These are phyloP conservation scores for Galemys pyrenaicus DNA, from an alignment of 2,113 vertebrate genomes.

Conservation along the genomic window DNA sequence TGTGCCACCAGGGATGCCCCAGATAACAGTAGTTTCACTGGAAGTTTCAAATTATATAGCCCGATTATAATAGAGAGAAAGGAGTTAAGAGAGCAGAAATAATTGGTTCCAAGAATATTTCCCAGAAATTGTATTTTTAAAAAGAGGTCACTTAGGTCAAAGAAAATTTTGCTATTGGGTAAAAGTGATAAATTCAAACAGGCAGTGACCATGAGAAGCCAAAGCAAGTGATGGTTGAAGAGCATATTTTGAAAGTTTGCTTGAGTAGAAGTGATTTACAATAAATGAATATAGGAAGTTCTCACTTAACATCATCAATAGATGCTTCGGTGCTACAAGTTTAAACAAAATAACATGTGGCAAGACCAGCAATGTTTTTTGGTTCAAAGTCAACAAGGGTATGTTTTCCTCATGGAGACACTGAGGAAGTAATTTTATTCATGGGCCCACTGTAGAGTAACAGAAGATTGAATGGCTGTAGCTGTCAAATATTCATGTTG, in stretches of 20 bases:
- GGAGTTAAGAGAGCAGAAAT: background rate
- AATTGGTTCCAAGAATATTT: background rate
- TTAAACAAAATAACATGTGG: too few species aligned
- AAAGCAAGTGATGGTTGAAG: background rate
- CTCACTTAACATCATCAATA: too few species aligned
- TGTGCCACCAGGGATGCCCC: too few species aligned
- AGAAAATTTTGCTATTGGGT: background rate
- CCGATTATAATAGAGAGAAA: background rate
- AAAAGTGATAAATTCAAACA: background rate
- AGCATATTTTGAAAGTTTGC: background rate
- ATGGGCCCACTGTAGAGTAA: background rate
- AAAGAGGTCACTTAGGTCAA: background rate
- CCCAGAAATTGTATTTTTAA: background rate
- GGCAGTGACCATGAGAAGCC: background rate
- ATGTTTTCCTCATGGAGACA: too few species aligned
- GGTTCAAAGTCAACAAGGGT: too few species aligned
- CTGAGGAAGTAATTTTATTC: too few species aligned
- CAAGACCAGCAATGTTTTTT: too few species aligned
- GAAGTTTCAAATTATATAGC: background rate
- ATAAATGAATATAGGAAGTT: background rate
- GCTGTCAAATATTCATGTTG: background rate
- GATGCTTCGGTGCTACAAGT: too few species aligned
- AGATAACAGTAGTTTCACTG: background rate
- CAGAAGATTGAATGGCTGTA: background rate
- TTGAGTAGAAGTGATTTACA: too few species aligned